Base-by-base conservation (phyloP, 2,797 vertebrate genomes). In the Melopsittacus undulatus region DNA sequence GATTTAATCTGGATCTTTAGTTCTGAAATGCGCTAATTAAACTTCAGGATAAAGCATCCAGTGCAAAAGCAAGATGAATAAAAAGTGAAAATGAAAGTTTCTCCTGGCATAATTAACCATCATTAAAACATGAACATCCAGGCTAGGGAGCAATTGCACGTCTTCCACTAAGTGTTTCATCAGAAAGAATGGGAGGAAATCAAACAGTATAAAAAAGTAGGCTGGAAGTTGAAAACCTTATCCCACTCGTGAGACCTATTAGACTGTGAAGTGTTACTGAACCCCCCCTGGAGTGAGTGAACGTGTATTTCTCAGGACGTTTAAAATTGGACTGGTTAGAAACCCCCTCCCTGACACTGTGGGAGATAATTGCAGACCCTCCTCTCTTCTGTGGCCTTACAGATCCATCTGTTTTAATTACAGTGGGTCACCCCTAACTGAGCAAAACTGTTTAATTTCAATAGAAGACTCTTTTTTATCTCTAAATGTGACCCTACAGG, bases 21-120 rank as follows among this genome's bases (percentile, higher is more conserved):
- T 46, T 94, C 87, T 56, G 83, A 95, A 94, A 81, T 52, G 89
- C 1, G 2, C 92, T 94, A 95, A 96, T 94, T 95, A 92, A 94
- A 86, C 92, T 90, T 77, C 32, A 86, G 89, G 21, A 88, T 63
- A 75, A 91, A 94, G 87, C 79, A 83, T 20, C 34, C 73, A 48
- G 54, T 11, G 70, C 18, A 34, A 45, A 72, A 93, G n/a, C 0
- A 1, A 83, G 48, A 20, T 16, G 68, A 74, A 69, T 73, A 54
- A 81, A 56, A 87, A 92, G 57, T 78, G 61, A 68, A 64, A 85
- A 57, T 34, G 36, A 64, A 94, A 93, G 74, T 93, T 95, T 94
- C 70, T 83, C 69, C 79, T 79, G 87, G 89, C 87, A 90, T 86
- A 92, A 90, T 91, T 95, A 96, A 86, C 66, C 57, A 51, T 56